phyloP scores from a whole-genome alignment of 37 sponge, comb jelly and placozoan species.

The Geodia barretti region DNA sequence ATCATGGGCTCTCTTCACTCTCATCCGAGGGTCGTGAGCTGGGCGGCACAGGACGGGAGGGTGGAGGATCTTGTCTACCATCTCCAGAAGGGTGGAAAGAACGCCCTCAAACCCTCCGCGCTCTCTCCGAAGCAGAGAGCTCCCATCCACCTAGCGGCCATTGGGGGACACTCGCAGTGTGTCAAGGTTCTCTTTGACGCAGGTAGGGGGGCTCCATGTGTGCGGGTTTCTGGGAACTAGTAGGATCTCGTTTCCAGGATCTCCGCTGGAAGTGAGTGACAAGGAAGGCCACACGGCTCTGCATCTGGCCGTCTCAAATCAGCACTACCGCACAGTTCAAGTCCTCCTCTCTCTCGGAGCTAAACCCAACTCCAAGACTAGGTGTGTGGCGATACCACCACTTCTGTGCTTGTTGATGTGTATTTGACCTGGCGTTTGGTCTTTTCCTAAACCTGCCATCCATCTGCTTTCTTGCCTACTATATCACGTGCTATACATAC shows the following conservation, averaged over 20 bases:
- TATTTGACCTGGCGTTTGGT: no score
- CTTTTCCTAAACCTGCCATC: no score
- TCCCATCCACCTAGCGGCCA: conserved; percentile 56
- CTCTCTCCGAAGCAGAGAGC: conserved; percentile 10
- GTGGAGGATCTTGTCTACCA: conserved; percentile 59
- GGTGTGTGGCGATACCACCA: conserved; percentile 27
- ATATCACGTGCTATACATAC: neutral
- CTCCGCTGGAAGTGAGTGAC: conserved; percentile 19
- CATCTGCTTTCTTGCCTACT: no score
- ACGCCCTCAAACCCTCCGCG: conserved; percentile 1
- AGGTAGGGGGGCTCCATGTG: conserved; percentile 49
- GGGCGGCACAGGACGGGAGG: conserved; percentile 78
- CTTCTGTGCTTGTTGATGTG: no score
- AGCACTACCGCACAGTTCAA: conserved; percentile 25
- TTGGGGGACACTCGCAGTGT: conserved; percentile 53
- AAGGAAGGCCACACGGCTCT: conserved; percentile 53
- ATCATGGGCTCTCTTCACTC: conserved; percentile 27
- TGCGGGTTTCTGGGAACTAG: neutral
- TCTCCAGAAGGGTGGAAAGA: conserved; percentile 9
- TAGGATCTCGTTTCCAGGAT: conserved; percentile 33
- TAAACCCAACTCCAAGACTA: conserved; percentile 8
- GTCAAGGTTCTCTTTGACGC: conserved; percentile 41
- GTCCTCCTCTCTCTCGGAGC: conserved; percentile 56
- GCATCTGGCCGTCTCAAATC: conserved; percentile 37
- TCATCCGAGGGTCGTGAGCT: conserved; percentile 18